A percentile compares a stretch with the other conserved stretches of the same genome.
These are phyloP conservation scores for Simalia tracyae DNA, from an alignment of 2,797 vertebrate species.

Conservation along the genomic window DNA sequence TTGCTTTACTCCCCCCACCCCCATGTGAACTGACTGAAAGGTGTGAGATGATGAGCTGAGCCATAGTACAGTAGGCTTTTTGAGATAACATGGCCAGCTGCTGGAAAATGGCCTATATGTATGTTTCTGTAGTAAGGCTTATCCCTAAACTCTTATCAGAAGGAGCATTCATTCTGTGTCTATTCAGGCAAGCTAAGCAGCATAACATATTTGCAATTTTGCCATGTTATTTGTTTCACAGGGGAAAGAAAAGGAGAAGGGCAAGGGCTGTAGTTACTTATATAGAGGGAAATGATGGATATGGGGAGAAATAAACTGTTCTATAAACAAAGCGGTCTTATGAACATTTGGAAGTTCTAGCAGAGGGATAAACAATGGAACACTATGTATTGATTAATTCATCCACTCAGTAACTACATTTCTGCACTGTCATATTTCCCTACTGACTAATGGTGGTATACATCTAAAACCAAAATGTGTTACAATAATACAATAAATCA, in stretches of 20 bases:
- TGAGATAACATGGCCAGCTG: neutral
- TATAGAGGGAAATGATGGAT: neutral
- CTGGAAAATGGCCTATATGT: neutral
- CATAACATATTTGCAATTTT: neutral
- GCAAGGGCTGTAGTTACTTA: neutral
- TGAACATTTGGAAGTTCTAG: neutral
- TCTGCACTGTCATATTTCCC: neutral
- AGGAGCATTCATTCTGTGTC: neutral
- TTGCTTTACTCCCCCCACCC: neutral
- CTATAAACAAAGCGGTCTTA: neutral
- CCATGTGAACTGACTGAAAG: neutral
- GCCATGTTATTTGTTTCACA: neutral
- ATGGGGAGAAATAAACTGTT: neutral
- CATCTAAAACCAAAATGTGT: neutral
- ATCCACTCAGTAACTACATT: neutral
- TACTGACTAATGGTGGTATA: neutral
- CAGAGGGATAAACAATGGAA: neutral
- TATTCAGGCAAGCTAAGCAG: neutral
- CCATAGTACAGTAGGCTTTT: neutral
- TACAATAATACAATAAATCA: neutral
- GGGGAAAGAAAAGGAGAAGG: neutral
- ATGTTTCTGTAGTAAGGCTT: neutral
- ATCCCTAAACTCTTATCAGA: neutral
- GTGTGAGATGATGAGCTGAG: neutral
- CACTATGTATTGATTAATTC: neutral